Evolutionary conservation across 2,113 vertebrate species (phyloP), one percentile per base, ranked within the genome.

Genomic region (Heterocephalus glaber): DNA sequence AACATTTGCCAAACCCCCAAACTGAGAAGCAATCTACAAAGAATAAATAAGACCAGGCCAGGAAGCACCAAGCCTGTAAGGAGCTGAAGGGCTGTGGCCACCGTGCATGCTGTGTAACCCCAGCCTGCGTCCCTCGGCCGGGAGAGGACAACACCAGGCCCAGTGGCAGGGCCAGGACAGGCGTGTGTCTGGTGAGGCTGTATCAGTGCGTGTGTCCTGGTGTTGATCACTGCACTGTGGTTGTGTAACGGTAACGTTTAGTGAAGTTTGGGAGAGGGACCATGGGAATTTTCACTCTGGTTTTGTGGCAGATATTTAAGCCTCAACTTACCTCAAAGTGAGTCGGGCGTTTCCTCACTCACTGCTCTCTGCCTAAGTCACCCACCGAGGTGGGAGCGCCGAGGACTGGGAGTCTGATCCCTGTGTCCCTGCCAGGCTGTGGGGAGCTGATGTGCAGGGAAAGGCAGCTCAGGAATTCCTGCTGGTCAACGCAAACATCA

Each of bases 41-140:
- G 19, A 41, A 74, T 26, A 28, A 44, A 44, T 74, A 58, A 35
- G 35, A 33, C 33, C 47, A 58, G n/a, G 44, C 35, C 52, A 19
- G 7, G 14, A 4, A 49, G 12, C 77, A 72, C 16, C 7, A n/a
- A 38, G n/a, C 8, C 9, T 10, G 11, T 9, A 33, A 63, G 12
- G n/a, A 47, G 5, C 33, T 4, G 28, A 7, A 33, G 68, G 30
- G 12, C n/a, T 0, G 0, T 13, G 19, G 22, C 52, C 19, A 10
- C 7, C 1, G 9, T 47, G 33, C 4, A 8, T 10, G 49, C 2
- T 3, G 19, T 26, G 1, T 5, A 41, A n/a, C 20, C 4, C 14
- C 16, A 41, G 49, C 11, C 33, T 24, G 65, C 6, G 2, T 24
- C 52, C 9, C 33, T 4, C 1, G 0, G 4, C 26, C 54, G 56